Percentiles rank a stretch among this genome's conserved stretches.
phyloP scores from a whole-genome alignment of 2,113 vertebrate genomes.

The Pagrus major region DNA sequence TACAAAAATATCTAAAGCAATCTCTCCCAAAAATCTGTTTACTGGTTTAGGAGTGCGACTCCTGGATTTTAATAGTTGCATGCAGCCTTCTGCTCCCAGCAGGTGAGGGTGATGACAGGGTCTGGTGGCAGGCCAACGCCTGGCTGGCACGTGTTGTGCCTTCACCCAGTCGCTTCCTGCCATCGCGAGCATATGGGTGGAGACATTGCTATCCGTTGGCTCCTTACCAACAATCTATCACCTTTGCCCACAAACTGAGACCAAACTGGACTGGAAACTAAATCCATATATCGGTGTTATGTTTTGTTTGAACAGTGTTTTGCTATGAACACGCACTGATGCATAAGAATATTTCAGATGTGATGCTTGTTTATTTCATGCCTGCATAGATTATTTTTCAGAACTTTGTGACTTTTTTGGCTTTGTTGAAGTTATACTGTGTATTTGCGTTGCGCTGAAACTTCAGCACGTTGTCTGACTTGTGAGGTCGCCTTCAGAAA shows the following conservation, averaged over 20 bases:
- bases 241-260: slow-evolving; percentile 75
- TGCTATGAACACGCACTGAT: background rate
- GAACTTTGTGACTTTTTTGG: slow-evolving; percentile 31
- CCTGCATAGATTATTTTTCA: background rate
- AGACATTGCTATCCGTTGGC: slow-evolving; percentile 75
- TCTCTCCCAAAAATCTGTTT: slow-evolving; percentile 10
- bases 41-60: slow-evolving; percentile 10
- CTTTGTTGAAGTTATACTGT: slow-evolving; percentile 5
- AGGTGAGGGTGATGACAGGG: slow-evolving; percentile 82
- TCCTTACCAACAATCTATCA: slow-evolving; percentile 77
- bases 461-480: slow-evolving; percentile 65
- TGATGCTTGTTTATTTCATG: slow-evolving; percentile 8
- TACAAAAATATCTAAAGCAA: slow-evolving; percentile 4
- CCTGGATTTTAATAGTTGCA: slow-evolving; percentile 39
- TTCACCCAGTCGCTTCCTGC: slow-evolving; percentile 80
- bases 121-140: slow-evolving; percentile 81
- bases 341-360: background rate
- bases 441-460: slow-evolving; percentile 49
- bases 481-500: slow-evolving; percentile 66
- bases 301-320: slow-evolving; percentile 49
- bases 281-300: slow-evolving; percentile 55
- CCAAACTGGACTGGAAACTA: slow-evolving; percentile 53
- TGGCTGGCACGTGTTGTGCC: slow-evolving; percentile 75
- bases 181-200: slow-evolving; percentile 79
- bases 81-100: slow-evolving; percentile 74